Base-by-base conservation (phyloP, 2,113 vertebrate genomes). In the Tachysurus vachellii region DNA sequence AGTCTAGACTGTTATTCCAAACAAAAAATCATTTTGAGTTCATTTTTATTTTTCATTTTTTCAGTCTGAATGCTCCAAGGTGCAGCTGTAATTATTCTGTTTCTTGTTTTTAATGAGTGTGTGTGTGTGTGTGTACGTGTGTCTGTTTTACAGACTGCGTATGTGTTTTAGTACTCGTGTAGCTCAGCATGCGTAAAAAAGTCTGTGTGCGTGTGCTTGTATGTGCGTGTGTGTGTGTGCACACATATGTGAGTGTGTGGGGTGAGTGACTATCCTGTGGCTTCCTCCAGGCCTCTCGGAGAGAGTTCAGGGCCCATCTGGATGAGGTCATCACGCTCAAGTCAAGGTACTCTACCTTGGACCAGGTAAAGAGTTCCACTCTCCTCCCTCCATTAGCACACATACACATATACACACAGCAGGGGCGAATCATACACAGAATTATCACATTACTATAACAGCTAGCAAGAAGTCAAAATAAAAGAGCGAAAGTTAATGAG, bases 281-380 rank as follows among this genome's bases (percentile, higher is more conserved):
- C 94, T 95, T 93, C 94, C 95, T 93, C 92, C 95, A 96, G 95
- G 95, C 95, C 94, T 95, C 95, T 92, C 93, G 95, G 92, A 93
- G 95, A 95, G 95, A 96, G 93, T 95, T 96, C 95, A 95, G 95
- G 94, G 95, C 95, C 93, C 95, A 95, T 93, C 95, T 96, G 94
- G 95, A 96, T 94, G 95, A 96, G 93, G 95, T 96, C 95, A 96
- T 96, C 95, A 95, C 95, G 92, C 95, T 96, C 94, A 96, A 96
- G 95, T 95, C 95, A 94, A 96, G 95, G 95, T 96, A 95, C 94
- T 96, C 95, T 94, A 96, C 95, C 95, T 95, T 96, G 95, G 95
- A 96, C 94, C 95, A 96, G 95, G 95, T 96, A 96, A 96, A 95
- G 91, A 84, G 90, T 89, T 92, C 88, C 92, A 89, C 93, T 95